Base-by-base conservation (phyloP, 1,140 invertebrate species). In the Trichonephila inaurata region DNA sequence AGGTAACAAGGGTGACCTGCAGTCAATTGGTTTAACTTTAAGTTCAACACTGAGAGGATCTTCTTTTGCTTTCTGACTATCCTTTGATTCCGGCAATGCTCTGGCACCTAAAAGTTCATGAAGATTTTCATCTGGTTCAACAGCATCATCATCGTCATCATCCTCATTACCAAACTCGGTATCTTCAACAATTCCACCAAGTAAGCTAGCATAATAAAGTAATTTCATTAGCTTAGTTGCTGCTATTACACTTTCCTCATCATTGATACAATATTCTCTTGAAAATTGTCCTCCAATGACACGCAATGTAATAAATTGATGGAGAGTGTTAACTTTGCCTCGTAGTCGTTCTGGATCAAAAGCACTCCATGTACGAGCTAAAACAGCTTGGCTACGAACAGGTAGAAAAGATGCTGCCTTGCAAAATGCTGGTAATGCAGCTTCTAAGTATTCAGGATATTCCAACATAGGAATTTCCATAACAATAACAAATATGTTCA, bases 121-220 rank as follows among this genome's bases (percentile, higher is more conserved):
- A n/a, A 95, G 62, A 64, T 95, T 94, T 40, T 95, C 95, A n/a
- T 95, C 86, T n/a, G n/a, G 14, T 3, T 89, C 92, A 12, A 88
- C 24, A 5, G 28, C 21, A 33, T 64, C 86, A 44, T 93, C 95
- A 10, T 94, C 82, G 66, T 95, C 95, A 72, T 95, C 95, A 40
- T 94, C 89, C 10, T 51, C 51, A 51, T 51, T 51, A 51, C 51
- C 51, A 51, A 51, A 51, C 44, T 94, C 93, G 66, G 95, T 95
- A 94, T 96, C 96, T 87, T 95, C 95, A 7, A 96, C 87, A 58
- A 95, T 90, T 7, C 98, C 98, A 1, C 98, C 98, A 94, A 98
- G 95, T 95, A 99, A 97, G 95, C 97, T 98, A 40, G 98, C 98
- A 96, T 98, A 99, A 95, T 98, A 99, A 0, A 99, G 96, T 95